Evolutionary conservation across 1,140 invertebrate species (phyloP), one percentile per base, ranked within the genome.

Genomic region (Drosophila triauraria): DNA sequence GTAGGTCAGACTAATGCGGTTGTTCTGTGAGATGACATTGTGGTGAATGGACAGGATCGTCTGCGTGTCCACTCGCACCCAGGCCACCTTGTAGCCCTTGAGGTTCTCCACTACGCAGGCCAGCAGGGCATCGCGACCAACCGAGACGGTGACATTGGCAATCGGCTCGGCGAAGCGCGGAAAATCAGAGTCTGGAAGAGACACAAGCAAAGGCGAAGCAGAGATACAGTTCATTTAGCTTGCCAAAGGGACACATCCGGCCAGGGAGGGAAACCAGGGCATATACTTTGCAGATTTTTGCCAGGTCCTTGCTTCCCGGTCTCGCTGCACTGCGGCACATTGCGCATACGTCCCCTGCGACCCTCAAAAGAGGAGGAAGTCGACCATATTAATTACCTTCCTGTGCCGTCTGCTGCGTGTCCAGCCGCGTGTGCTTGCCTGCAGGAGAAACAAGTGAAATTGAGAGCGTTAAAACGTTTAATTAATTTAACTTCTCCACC

Each of bases 31-130:
- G 77, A 98, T 97, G 46, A 98, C 97, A 86, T 96, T 96, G 92
- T 97, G 96, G 88, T 98, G 97, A 80, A 98, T 98, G 27, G 97
- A 97, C 32, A 98, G 93, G 78, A 98, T 98, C 4, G 97, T 97
- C 93, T 98, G 97, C 1, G 97, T 98, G 86, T 98, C 97, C 32
- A 98, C 96, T 38, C 97, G 94, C 5, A 98, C 96, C 97, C 97
- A 98, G 62, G 97, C 97, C 72, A 98, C 98, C 96, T 98, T 97
- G 93, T 97, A 98, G 76, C 95, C 95, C 80, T 96, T 96, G 30
- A 99, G 95, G 93, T 98, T 97, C 92, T 98, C 97, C 27, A 99
- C 97, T 61, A 99, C 97, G 92, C 98, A 99, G n/a, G 97, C 97
- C 38, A 99, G 94, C 2, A 98, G 93, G 13, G 97, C 98, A 91